Evolutionary conservation across 2,888 invertebrate genomes (phyloP).

Genomic region (Epirrhoe alternata): DNA sequence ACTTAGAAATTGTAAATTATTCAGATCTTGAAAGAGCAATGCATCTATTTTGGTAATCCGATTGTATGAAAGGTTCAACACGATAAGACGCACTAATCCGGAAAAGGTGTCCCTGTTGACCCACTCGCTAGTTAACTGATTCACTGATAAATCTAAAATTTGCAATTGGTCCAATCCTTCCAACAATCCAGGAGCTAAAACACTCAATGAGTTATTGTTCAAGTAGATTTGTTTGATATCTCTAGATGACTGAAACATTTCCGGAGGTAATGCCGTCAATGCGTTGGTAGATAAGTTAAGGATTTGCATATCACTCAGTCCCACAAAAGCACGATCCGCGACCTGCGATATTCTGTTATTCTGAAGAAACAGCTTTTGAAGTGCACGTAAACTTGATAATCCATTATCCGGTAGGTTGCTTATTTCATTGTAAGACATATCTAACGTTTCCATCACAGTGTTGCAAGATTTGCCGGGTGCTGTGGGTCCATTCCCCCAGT

Average conservation of each 20-base stretch:
- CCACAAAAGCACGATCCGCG: slow-evolving; percentile 90
- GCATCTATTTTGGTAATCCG: slow-evolving; percentile 89
- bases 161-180: slow-evolving; percentile 90
- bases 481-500: slow-evolving; percentile 88
- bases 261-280: slow-evolving; percentile 90
- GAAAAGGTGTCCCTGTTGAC: slow-evolving; percentile 91
- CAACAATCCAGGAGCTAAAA: slow-evolving; percentile 90
- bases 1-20: slow-evolving; percentile 90
- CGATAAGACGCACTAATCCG: slow-evolving; percentile 89
- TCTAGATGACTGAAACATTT: slow-evolving; percentile 90
- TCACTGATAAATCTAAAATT: slow-evolving; percentile 89
- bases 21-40: slow-evolving; percentile 89
- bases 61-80: slow-evolving; percentile 91
- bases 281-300: slow-evolving; percentile 93
- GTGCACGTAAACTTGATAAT: slow-evolving; percentile 88
- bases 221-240: slow-evolving; percentile 90
- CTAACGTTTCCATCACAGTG: slow-evolving; percentile 88
- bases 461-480: slow-evolving; percentile 89
- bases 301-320: slow-evolving; percentile 87
- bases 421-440: slow-evolving; percentile 91
- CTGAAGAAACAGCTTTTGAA: slow-evolving; percentile 89
- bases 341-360: slow-evolving; percentile 91
- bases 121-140: slow-evolving; percentile 91
- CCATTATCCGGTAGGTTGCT: slow-evolving; percentile 89
- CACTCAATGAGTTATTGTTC: slow-evolving; percentile 91